Base-by-base conservation (phyloP, 1,140 invertebrate species). In the Aporrectodea caliginosa region DNA sequence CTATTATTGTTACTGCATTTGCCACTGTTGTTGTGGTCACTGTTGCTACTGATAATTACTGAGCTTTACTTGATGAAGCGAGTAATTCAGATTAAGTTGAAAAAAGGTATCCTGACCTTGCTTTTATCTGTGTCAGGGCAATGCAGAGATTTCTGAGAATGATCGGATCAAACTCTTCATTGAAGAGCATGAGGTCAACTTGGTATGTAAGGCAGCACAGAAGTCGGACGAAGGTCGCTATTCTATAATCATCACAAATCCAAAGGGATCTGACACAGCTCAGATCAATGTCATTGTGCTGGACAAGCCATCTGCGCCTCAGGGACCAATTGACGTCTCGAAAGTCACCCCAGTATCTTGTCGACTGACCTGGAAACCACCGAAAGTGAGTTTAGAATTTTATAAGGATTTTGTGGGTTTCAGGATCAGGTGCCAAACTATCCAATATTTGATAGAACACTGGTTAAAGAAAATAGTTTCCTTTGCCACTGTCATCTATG, bases 261-360 rank as follows among this genome's bases (percentile, higher is more conserved):
- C 89, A 29, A 88, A 87, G 78, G 96, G 97, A 68, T 93, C 93
- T 0, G 96, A 98, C 86, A 93, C 93, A 27, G 94, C 93, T 1
- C 92, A 93, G 33, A 95, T 97, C 89, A 93, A 93, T 87, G 95
- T 97, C 72, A 90, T 92, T 77, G 92, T 93, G 75, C 91, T 93
- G 78, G 92, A 91, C 91, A 85, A 89, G 90, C 96, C 96, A 78
- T 91, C 92, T 35, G 92, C 93, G 82, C 96, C 96, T 31, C 92
- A 94, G 88, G 96, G 95, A 43, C 97, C 97, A 73, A 86, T 98
- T 75, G 95, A 96, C 82, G 93, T 94, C 0, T 93, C 92, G 31
- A 95, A 99, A 84, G 94, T 98, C 80, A 98, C 96, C 16, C 95
- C 96, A 1, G 97, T 99, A 86, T 95, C 94, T 1, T 99, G 97